phyloP scores from a whole-genome alignment of 1,140 invertebrate genomes.

The Paracyclopina nana region DNA sequence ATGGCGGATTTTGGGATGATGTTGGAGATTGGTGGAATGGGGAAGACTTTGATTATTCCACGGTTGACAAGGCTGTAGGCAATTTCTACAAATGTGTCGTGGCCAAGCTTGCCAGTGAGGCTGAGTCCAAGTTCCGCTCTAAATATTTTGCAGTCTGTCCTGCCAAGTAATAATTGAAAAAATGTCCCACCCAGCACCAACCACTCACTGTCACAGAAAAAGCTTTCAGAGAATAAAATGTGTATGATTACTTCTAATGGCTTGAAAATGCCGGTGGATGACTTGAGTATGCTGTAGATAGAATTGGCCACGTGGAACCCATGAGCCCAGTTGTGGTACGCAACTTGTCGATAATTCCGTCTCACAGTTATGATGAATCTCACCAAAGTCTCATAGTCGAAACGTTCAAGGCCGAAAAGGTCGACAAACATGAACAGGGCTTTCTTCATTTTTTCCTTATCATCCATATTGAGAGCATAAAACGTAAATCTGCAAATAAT shows the following conservation, averaged over 20 bases:
- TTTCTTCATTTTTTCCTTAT: conserved; percentile 43
- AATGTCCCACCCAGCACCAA: too few species aligned
- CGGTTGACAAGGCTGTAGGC: too few species aligned
- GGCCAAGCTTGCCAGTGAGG: too few species aligned
- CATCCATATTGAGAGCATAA: conserved; percentile 42
- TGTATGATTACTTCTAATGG: conserved; percentile 34
- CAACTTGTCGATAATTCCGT: conserved; percentile 59
- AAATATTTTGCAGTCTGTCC: background rate
- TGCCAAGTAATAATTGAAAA: background rate
- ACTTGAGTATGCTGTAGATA: conserved; percentile 53
- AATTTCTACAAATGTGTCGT: too few species aligned
- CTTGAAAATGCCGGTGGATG: conserved; percentile 32
- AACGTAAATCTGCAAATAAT: conserved; percentile 40
- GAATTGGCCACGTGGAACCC: conserved; percentile 64
- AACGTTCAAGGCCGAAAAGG: conserved; percentile 39
- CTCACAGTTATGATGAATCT: conserved; percentile 54
- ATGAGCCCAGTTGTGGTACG: conserved; percentile 67
- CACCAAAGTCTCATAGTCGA: conserved; percentile 29
- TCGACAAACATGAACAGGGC: conserved; percentile 58
- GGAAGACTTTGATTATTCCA: too few species aligned
- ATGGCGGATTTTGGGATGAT: too few species aligned
- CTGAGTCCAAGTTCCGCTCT: too few species aligned
- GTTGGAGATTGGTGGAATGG: too few species aligned
- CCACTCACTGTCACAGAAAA: too few species aligned
- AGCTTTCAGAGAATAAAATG: background rate